phyloP scores from a whole-genome alignment of 1,140 invertebrate genomes.

The Ips nitidus region DNA sequence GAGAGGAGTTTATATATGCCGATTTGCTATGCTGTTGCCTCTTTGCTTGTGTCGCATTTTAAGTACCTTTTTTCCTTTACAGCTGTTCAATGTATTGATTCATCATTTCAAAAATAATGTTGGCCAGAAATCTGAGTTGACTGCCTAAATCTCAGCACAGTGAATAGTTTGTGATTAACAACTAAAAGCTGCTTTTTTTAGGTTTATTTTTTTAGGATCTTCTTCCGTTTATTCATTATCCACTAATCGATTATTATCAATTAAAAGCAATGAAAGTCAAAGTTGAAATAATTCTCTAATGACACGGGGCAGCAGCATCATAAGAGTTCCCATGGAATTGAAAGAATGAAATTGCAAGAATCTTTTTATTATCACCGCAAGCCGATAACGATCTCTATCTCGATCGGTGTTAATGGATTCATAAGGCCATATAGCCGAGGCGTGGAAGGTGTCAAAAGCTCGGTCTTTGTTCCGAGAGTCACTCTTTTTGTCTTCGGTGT shows the following conservation, averaged over 20 bases:
- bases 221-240: neutral
- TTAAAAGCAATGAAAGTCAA: conserved; percentile 1
- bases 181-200: neutral
- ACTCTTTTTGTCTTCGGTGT: conserved; percentile 23
- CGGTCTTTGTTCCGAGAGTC: conserved; percentile 23
- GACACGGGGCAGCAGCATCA: conserved; percentile 10
- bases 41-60: conserved; percentile 1
- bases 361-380: conserved; percentile 32
- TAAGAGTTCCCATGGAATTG: conserved; percentile 31
- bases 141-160: too few relatives aligned
- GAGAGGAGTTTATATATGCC: conserved; percentile 18
- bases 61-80: neutral
- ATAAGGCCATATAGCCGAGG: conserved; percentile 35
- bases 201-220: neutral
- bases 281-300: conserved; percentile 30
- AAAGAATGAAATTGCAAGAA: conserved; percentile 37
- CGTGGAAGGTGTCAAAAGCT: conserved; percentile 38
- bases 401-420: conserved; percentile 37
- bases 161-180: neutral
- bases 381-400: conserved; percentile 30
- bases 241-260: conserved; percentile 5
- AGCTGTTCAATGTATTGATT: too few relatives aligned
- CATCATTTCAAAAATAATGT: too few relatives aligned
- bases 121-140: too few relatives aligned
- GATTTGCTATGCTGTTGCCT: conserved; percentile 13